Base-by-base conservation (phyloP, 2,797 vertebrate genomes). In the Podarcis lilfordi region DNA sequence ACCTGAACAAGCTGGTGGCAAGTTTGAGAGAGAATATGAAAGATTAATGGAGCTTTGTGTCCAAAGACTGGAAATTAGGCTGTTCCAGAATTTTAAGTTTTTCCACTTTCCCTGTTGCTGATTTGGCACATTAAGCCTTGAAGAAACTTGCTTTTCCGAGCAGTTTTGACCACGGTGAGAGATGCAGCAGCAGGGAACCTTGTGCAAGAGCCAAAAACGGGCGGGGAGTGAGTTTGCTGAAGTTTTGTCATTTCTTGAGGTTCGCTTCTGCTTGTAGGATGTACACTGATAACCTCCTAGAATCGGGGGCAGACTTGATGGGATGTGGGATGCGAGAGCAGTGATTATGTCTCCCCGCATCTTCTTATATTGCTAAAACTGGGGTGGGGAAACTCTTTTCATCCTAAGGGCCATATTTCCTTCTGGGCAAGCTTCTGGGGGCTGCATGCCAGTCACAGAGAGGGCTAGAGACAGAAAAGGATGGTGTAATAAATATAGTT, bases 21-120 rank as follows among this genome's bases (percentile, higher is more conserved):
- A 90, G 82, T 37, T 1, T 0, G 88, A 43, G 85, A 86, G 83
- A 71, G 72, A 83, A 55, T 86, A 87, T 93, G 90, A 95, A 91
- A 94, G 8, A 93, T 95, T 93, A 92, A 94, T 91, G 87, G 74
- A 37, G 87, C 86, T 61, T 74, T 55, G 75, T 91, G 89, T 91
- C 89, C 81, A 79, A 86, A 84, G 91, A 82, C 89, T 89, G 64
- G 25, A 87, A 93, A 87, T 83, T 59, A 86, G 75, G 59, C 86
- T 88, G 84, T 84, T 93, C 85, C 0, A 10, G 82, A 85, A 89
- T 76, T 88, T 86, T 83, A 37, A 37, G 86, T 55, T 89, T 91
- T 86, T 83, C 90, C 13, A 0, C 64, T 87, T 83, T 0, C 0
- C 23, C 50, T 0, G 0, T 74, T 19, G 72, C 86, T 82, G 92